phyloP scores from a whole-genome alignment of 1,140 invertebrate species.

The Pseudomyrmex concolor region DNA sequence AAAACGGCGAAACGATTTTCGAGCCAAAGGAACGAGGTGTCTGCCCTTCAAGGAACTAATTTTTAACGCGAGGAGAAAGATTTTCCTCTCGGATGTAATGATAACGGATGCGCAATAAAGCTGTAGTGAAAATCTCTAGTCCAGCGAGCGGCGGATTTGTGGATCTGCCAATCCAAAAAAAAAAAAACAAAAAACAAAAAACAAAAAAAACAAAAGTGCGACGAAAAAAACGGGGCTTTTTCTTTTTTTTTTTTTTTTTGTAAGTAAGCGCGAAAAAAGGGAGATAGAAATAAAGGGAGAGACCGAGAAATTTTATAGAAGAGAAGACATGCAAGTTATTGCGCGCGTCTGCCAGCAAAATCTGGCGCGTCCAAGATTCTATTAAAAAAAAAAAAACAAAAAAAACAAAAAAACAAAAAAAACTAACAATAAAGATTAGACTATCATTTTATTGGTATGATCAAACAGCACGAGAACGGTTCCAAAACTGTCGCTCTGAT shows the following conservation, averaged over 20 bases:
- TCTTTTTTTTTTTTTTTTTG: constrained; percentile 19
- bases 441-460: constrained; percentile 54
- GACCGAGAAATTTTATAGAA: constrained; percentile 66
- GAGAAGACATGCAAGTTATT: constrained; percentile 50
- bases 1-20: constrained; percentile 34
- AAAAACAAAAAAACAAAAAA: too few relatives aligned
- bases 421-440: constrained; percentile 36
- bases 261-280: constrained; percentile 17
- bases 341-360: constrained; percentile 29
- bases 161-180: constrained; percentile 81
- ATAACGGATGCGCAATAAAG: constrained; percentile 81
- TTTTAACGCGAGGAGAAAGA: constrained; percentile 22
- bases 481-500: constrained; percentile 15
- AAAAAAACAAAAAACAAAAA: constrained; percentile 66
- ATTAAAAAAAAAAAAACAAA: constrained; percentile 41
- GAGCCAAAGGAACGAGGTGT: constrained; percentile 12
- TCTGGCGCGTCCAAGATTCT: constrained; percentile 36
- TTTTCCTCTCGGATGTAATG: constrained; percentile 27
- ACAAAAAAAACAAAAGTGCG: constrained; percentile 71
- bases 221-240: constrained; percentile 64
- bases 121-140: constrained; percentile 85
- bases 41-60: constrained; percentile 39
- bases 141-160: constrained; percentile 81
- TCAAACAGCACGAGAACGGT: constrained; percentile 1
- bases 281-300: constrained; percentile 50